A percentile compares a stretch with the other conserved stretches of the same genome.
Conservation (phyloP, 2,797 vertebrate genomes). For the Acanthurus leucopareius region DNA sequence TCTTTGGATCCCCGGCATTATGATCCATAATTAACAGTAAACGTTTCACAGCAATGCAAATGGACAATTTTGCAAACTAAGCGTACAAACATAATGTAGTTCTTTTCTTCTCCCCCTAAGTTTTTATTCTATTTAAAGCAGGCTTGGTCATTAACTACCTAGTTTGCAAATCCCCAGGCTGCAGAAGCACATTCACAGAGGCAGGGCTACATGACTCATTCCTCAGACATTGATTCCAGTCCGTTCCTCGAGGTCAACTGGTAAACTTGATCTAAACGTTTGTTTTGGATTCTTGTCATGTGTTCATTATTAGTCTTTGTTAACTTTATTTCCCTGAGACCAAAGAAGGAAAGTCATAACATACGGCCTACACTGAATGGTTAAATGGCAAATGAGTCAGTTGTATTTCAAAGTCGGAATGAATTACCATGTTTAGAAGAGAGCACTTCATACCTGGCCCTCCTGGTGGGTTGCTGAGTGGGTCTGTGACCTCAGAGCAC, state of each 20-base stretch:
- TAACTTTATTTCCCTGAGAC: conserved; percentile 1
- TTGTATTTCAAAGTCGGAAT: conserved; percentile 21
- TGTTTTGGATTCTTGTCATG: conserved; percentile 26
- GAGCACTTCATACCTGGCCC: neutral
- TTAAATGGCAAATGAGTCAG: conserved; percentile 8
- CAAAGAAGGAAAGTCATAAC: neutral
- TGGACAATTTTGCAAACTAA: conserved; percentile 16
- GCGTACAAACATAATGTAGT: neutral
- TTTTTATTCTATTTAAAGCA: conserved; percentile 35
- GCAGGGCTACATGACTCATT: conserved; percentile 38
- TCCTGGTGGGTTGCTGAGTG: conserved; percentile 6
- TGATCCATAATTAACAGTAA: conserved; percentile 31
- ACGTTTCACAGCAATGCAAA: conserved; percentile 27
- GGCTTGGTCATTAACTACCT: conserved; percentile 24
- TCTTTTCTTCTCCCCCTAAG: conserved; percentile 5
- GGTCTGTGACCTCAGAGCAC: conserved; percentile 24
- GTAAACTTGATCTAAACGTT: conserved; percentile 38
- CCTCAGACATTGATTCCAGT: conserved; percentile 30
- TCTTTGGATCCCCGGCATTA: conserved; percentile 13
- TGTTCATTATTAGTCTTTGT: conserved; percentile 19
- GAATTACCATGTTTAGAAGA: conserved; percentile 1
- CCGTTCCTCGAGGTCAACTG: conserved; percentile 37
- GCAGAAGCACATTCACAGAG: conserved; percentile 22
- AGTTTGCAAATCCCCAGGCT: conserved; percentile 29
- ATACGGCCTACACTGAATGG: neutral